Evolutionary conservation across 2,797 vertebrate species (phyloP), one percentile per base, ranked within the genome.

Genomic region (Lates japonicus): DNA sequence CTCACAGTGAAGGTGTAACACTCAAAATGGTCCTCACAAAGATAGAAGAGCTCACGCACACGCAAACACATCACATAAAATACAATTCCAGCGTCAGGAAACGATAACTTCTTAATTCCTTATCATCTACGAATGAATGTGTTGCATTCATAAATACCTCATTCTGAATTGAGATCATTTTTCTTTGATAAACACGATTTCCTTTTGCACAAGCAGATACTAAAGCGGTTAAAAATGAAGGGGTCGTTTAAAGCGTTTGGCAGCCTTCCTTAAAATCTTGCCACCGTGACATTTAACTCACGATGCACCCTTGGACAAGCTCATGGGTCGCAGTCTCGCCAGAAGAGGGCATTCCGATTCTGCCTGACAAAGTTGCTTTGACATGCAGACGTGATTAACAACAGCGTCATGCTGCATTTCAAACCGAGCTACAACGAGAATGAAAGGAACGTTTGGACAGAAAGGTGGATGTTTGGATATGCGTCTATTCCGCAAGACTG

Each of bases 331-430:
- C 89, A 69, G 59, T 92, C 92, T 94, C 94, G 73, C 95, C 95
- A 95, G 95, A 95, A 95, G 95, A 95, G 95, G 95, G 95, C 95
- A 95, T 95, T 95, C 92, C 74, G 87, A 83, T 95, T 90, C 93
- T 93, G 90, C 86, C 87, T 89, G 86, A 93, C 92, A 94, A 96
- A 95, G 94, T 95, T 94, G 86, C 92, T 81, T 60, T 87, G 90
- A 90, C 92, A 83, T 46, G 87, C 90, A 88, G 88, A 84, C 92
- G 91, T 90, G 92, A 92, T 93, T 91, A 93, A 93, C 89, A 77
- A 76, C 81, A 65, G 76, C 90, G 83, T 87, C 84, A 60, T 74
- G 88, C 72, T 84, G 89, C 57, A 79, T 86, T 80, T 79, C 81
- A 82, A 87, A 81, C 64, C 82, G 71, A 82, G 80, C 82, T 39